Percentiles rank a stretch among this genome's conserved stretches.
Evolutionary conservation across 1,140 invertebrate genomes (phyloP).

Genomic region (Heterodera schachtii): DNA sequence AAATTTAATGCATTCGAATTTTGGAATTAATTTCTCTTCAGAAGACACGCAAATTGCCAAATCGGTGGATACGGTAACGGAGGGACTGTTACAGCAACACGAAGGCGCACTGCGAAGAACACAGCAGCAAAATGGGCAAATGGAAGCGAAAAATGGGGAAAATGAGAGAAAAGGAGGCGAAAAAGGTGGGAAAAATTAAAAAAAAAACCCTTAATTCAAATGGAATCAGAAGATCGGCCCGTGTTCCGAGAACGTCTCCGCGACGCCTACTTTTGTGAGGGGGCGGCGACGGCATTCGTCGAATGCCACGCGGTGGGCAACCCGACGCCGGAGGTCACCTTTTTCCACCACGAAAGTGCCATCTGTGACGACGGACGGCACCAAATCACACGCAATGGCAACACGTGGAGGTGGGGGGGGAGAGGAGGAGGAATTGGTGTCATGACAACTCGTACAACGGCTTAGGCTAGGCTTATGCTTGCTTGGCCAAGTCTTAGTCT

Average conservation of each 20-base stretch:
- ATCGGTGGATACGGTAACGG: conserved; percentile 44
- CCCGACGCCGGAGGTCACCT: conserved; percentile 86
- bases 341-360: conserved; percentile 74
- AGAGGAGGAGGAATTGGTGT: too few species aligned
- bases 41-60: conserved; percentile 54
- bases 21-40: conserved; percentile 6
- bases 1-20: too few species aligned
- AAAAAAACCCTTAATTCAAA: neutral
- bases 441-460: too few species aligned
- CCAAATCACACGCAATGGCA: conserved; percentile 44
- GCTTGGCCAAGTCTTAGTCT: too few species aligned
- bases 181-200: neutral
- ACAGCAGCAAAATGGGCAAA: neutral
- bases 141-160: neutral
- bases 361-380: conserved; percentile 62
- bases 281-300: conserved; percentile 75
- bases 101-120: conserved; percentile 50
- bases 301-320: conserved; percentile 84
- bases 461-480: too few species aligned
- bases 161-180: neutral
- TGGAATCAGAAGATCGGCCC: conserved; percentile 55
- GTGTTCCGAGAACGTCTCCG: conserved; percentile 70
- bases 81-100: conserved; percentile 30
- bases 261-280: conserved; percentile 77
- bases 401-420: conserved; percentile 27